phyloP scores from a whole-genome alignment of 2,113 vertebrate species.

The Phaetusa simplex region DNA sequence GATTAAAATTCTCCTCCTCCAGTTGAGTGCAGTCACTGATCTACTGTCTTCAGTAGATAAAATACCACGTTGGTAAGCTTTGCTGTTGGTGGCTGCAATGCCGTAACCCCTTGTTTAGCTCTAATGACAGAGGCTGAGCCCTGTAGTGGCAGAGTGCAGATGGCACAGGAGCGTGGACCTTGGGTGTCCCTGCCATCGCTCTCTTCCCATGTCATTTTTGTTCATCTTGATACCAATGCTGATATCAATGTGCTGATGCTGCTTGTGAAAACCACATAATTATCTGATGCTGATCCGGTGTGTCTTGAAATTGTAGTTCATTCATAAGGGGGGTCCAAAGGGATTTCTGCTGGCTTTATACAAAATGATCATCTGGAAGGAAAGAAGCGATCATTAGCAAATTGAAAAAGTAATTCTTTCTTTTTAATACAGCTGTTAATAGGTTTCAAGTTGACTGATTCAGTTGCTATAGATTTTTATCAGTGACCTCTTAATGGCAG shows the following conservation, averaged over 20 bases:
- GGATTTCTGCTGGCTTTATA: background rate
- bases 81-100: background rate
- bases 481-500: background rate
- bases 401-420: background rate
- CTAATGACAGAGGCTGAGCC: background rate
- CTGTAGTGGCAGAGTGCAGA: background rate
- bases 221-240: background rate
- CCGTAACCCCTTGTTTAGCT: background rate
- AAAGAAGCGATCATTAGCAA: background rate
- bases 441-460: slow-evolving; percentile 18
- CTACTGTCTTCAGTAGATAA: background rate
- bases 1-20: background rate
- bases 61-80: background rate
- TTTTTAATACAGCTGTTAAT: slow-evolving; percentile 33
- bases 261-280: background rate
- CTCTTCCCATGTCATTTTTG: background rate
- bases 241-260: background rate
- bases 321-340: background rate
- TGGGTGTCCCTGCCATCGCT: background rate
- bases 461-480: slow-evolving; percentile 32
- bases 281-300: background rate
- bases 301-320: background rate
- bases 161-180: background rate
- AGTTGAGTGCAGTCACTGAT: background rate
- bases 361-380: background rate